phyloP scores from a whole-genome alignment of 2,888 invertebrate genomes.

The Drosophila borborema region DNA sequence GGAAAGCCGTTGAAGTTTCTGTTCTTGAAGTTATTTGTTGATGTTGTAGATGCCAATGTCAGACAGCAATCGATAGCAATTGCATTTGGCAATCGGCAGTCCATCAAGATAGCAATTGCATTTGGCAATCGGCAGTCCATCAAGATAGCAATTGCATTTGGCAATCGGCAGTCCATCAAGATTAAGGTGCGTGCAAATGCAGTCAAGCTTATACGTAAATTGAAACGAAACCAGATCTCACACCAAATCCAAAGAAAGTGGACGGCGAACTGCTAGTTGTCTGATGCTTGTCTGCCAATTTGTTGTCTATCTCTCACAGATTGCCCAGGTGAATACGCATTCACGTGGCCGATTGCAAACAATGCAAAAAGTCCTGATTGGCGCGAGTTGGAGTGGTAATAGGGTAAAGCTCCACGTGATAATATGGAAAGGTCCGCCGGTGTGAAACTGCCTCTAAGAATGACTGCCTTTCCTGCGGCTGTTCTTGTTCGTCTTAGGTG shows the following conservation, averaged over 20 bases:
- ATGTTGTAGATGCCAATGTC: conserved; percentile 16
- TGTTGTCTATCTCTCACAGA: conserved; percentile 2
- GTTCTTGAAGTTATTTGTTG: conserved; percentile 4
- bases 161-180: no score
- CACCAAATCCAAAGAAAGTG: conserved; percentile 12
- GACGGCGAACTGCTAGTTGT: conserved; percentile 9
- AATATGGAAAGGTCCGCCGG: conserved; percentile 42
- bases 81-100: conserved; percentile 63
- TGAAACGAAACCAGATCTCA: conserved; percentile 5
- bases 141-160: no score
- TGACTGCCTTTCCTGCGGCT: conserved; percentile 28
- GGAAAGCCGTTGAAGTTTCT: conserved; percentile 6
- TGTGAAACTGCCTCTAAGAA: conserved; percentile 5
- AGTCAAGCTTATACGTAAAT: conserved; percentile 13
- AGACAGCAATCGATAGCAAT: conserved; percentile 41
- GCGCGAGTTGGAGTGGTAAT: background rate
- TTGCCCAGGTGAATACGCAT: conserved; percentile 47
- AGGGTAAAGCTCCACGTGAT: conserved; percentile 37
- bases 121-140: no score
- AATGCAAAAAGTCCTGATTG: conserved; percentile 46
- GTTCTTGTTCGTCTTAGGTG: conserved; percentile 65
- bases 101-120: conserved; percentile 69
- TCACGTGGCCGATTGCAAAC: conserved; percentile 56
- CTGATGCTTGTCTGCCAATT: conserved; percentile 7
- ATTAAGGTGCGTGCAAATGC: conserved; percentile 22